These are phyloP conservation scores for Martes martes DNA, from an alignment of 2,113 vertebrate genomes.

Conservation along the genomic window DNA sequence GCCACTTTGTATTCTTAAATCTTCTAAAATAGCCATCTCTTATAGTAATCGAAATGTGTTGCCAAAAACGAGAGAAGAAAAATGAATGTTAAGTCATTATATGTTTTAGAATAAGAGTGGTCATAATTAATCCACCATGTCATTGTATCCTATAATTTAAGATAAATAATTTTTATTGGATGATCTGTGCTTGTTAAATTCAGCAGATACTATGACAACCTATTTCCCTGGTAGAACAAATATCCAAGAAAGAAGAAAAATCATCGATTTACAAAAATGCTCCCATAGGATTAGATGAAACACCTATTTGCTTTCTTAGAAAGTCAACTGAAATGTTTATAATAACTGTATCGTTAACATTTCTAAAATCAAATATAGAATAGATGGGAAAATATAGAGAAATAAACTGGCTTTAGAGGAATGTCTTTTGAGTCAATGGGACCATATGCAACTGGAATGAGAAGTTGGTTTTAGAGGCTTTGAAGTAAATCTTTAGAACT, in stretches of 20 bases:
- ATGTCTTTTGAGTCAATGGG: not conserved
- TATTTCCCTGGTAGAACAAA: not conserved
- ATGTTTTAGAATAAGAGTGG: not conserved
- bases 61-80: not conserved
- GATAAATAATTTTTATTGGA: not conserved
- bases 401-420: not conserved
- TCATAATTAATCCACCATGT: not conserved
- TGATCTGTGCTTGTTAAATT: not conserved
- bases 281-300: not conserved
- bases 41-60: not conserved
- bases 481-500: not conserved
- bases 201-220: not conserved
- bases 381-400: not conserved
- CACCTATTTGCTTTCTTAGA: not conserved
- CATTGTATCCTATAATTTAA: not conserved
- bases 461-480: not conserved
- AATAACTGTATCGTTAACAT: not conserved
- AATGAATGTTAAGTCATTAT: not conserved
- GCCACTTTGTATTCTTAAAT: not conserved
- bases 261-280: not conserved
- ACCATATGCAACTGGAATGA: not conserved
- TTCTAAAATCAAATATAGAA: not conserved
- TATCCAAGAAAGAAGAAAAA: not conserved
- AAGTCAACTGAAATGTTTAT: not conserved
- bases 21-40: not conserved